Evolutionary conservation across 2,888 invertebrate genomes (phyloP).

Genomic region (Phlogophora meticulosa): DNA sequence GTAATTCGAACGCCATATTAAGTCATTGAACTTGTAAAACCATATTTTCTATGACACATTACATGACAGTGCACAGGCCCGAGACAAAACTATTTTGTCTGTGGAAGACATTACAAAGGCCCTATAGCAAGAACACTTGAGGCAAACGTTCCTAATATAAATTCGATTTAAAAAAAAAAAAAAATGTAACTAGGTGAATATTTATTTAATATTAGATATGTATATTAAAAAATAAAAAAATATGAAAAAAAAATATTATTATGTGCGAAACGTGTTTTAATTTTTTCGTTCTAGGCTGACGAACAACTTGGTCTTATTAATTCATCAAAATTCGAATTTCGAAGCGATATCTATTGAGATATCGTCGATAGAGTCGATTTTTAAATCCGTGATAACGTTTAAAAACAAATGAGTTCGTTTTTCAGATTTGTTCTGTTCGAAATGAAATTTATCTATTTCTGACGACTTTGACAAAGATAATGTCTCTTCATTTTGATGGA

Average conservation of each 20-base stretch:
- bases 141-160: too few species aligned
- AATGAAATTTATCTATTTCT: too few species aligned
- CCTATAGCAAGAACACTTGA: too few species aligned
- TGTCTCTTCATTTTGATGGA: neutral
- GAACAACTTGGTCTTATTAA: neutral
- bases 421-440: too few species aligned
- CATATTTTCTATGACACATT: slow-evolving; percentile 27
- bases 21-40: slow-evolving; percentile 34
- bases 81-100: neutral
- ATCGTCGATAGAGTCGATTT: too few species aligned
- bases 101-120: neutral
- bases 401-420: neutral
- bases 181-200: too few species aligned
- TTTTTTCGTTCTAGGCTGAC: too few species aligned
- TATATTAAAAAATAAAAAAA: too few species aligned
- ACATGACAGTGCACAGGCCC: slow-evolving; percentile 2
- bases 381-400: neutral
- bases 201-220: too few species aligned
- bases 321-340: neutral
- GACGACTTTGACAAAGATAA: neutral
- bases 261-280: too few species aligned
- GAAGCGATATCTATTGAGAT: neutral
- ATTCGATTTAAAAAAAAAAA: too few species aligned
- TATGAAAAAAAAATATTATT: too few species aligned
- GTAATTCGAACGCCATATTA: slow-evolving; percentile 18